Evolutionary conservation across 2,888 invertebrate genomes (phyloP).

Genomic region (Drosophila recens): DNA sequence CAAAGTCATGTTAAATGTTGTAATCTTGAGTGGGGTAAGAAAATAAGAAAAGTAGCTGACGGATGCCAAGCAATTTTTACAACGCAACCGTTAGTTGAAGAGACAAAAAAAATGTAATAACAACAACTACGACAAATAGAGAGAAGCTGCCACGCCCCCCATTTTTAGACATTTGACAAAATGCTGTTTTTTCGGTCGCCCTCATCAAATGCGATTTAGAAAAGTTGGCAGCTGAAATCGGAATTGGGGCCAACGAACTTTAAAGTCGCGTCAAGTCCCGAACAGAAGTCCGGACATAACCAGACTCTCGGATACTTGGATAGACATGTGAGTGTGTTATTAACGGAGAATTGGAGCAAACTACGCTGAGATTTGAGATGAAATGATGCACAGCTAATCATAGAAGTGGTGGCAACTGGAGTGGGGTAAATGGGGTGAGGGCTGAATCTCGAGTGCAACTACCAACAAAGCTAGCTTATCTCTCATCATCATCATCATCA

Average conservation of each 20-base stretch:
- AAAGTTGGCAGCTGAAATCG: constrained; percentile 43
- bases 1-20: constrained; percentile 60
- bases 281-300: constrained; percentile 8
- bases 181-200: constrained; percentile 39
- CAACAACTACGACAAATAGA: not conserved
- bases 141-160: constrained; percentile 35
- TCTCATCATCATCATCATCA: constrained; percentile 31
- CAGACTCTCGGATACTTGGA: constrained; percentile 30
- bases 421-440: constrained; percentile 11
- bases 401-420: constrained; percentile 4
- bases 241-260: constrained; percentile 68
- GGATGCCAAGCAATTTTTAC: constrained; percentile 53
- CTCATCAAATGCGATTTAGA: constrained; percentile 58
- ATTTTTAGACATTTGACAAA: constrained; percentile 61
- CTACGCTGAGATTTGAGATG: constrained; percentile 56
- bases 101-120: not conserved
- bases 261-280: constrained; percentile 26
- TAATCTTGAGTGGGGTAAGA: constrained; percentile 48
- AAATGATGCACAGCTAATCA: constrained; percentile 57
- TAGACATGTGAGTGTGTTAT: constrained; percentile 53
- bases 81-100: constrained; percentile 28
- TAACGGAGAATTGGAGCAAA: constrained; percentile 78
- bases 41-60: constrained; percentile 47
- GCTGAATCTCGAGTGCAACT: constrained; percentile 9
- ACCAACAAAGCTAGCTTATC: constrained; percentile 40